Evolutionary conservation across 1,140 invertebrate genomes (phyloP).

Genomic region (Eulimnadia texana): DNA sequence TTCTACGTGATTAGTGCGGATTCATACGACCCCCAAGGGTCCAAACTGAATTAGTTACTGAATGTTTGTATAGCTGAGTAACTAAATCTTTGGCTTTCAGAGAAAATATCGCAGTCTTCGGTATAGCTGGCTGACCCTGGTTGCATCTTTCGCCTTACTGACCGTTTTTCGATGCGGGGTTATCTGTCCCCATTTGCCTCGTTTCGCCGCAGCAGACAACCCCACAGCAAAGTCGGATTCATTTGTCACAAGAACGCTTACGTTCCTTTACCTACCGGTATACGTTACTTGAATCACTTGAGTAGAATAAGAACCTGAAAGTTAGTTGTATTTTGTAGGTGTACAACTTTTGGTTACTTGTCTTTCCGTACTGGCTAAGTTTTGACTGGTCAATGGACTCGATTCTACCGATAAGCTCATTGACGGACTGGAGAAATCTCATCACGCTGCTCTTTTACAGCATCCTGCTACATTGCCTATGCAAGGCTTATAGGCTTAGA

Average conservation of each 20-base stretch:
- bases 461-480: not conserved
- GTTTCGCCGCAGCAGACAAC: conserved; percentile 79
- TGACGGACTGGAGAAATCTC: conserved; percentile 59
- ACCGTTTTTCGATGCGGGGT: conserved; percentile 44
- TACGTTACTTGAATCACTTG: not conserved
- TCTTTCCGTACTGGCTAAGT: conserved; percentile 66
- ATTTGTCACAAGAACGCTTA: conserved; percentile 47
- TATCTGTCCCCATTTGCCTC: conserved; percentile 45
- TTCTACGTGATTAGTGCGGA: no score
- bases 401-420: conserved; percentile 55
- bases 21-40: no score
- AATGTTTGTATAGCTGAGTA: no score
- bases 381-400: conserved; percentile 95
- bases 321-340: conserved; percentile 23
- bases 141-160: conserved; percentile 35
- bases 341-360: conserved; percentile 64
- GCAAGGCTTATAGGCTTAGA: not conserved
- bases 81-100: not conserved
- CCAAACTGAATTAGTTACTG: no score
- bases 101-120: conserved; percentile 31
- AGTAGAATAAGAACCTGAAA: not conserved
- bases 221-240: conserved; percentile 61
- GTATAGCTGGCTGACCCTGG: conserved; percentile 42
- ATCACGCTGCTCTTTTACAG: conserved; percentile 53
- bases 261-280: conserved; percentile 69